Evolutionary conservation across 2,113 vertebrate species (phyloP).

Genomic region (Embiotoca jacksoni): DNA sequence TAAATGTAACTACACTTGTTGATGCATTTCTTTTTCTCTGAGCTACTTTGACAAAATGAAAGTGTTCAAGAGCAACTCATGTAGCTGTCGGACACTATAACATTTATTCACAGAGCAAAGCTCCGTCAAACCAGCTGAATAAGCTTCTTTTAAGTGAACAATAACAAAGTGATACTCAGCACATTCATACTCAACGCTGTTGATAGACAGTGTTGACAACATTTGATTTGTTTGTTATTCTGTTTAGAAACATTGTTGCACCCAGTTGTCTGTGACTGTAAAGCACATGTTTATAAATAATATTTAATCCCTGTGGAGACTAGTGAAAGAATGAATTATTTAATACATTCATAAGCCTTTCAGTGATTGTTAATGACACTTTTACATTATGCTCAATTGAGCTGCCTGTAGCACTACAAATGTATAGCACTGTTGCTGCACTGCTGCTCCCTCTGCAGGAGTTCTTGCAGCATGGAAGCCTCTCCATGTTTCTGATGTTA

Average conservation of each 20-base stretch:
- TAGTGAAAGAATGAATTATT: not conserved
- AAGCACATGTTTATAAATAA: not conserved
- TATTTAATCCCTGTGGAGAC: not conserved
- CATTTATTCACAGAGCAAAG: too few species aligned
- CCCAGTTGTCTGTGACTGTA: not conserved
- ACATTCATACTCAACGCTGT: too few species aligned
- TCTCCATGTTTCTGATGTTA: not conserved
- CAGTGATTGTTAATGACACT: not conserved
- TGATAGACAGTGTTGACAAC: too few species aligned
- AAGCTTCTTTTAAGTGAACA: too few species aligned
- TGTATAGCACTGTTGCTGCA: not conserved
- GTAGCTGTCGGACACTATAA: too few species aligned
- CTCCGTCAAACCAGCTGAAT: too few species aligned
- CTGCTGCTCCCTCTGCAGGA: constrained; percentile 40
- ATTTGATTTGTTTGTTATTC: not conserved
- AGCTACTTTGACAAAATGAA: too few species aligned
- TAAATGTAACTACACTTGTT: not conserved
- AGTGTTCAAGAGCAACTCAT: too few species aligned
- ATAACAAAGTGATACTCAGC: too few species aligned
- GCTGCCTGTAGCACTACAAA: not conserved
- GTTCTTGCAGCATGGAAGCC: not conserved
- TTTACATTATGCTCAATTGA: not conserved
- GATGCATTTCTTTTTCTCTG: not conserved
- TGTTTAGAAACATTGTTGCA: not conserved
- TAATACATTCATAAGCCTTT: not conserved